These are phyloP conservation scores for Scyliorhinus canicula DNA, from an alignment of 2,797 vertebrate genomes.

Conservation along the genomic window DNA sequence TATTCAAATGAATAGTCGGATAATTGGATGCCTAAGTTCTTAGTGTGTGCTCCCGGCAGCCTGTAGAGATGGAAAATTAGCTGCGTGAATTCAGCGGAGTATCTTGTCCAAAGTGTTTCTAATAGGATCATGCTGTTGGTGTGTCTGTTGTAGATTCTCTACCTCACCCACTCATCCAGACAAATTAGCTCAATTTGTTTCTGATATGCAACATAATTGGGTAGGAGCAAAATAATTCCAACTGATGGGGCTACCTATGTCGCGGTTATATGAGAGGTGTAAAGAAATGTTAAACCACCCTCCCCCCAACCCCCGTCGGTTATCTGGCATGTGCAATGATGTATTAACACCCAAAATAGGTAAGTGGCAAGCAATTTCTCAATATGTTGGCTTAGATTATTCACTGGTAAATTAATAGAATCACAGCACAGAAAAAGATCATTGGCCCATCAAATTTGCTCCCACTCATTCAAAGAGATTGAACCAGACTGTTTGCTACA, in stretches of 20 bases:
- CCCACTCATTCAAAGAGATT: background rate
- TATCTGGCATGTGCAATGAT: too few species aligned
- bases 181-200: background rate
- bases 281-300: too few species aligned
- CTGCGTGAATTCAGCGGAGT: background rate
- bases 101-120: background rate
- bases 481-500: background rate
- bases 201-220: background rate
- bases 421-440: background rate
- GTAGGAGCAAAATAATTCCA: background rate
- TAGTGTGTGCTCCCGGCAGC: background rate
- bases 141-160: background rate
- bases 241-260: background rate
- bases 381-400: background rate
- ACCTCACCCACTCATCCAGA: background rate
- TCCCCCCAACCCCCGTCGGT: too few species aligned
- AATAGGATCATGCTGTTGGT: background rate
- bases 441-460: background rate
- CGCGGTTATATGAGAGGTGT: too few species aligned
- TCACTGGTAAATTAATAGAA: background rate
- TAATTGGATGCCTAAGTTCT: background rate
- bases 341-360: background rate
- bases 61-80: background rate
- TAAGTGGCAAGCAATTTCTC: background rate
- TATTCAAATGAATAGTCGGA: background rate